Evolutionary conservation across 2,797 vertebrate genomes (phyloP), one percentile per base, ranked within the genome.

Genomic region (Catharus ustulatus): DNA sequence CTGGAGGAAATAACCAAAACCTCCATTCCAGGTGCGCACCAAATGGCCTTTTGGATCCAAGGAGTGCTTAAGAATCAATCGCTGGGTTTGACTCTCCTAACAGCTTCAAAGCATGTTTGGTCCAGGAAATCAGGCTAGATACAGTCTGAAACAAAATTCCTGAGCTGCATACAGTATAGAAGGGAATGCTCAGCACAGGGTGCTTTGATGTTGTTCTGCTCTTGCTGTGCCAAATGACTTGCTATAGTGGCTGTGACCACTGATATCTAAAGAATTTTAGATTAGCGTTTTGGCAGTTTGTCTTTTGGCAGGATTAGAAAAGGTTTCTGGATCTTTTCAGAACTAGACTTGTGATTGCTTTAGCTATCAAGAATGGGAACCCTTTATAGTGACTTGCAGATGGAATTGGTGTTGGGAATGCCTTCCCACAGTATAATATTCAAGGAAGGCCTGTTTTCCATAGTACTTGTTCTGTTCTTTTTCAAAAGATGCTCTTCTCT

Each of bases 191-290:
- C 69, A 68, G 54, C 79, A 29, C 66, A 51, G 77, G 17, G 48
- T 75, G 15, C 88, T 93, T 95, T 77, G 43, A 84, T 90, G 80
- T 94, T 88, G 34, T 76, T 91, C 62, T 91, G 46, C 32, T 75
- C 38, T 80, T 81, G 49, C 57, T 68, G 14, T 86, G 86, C 90
- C 80, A 78, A 62, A 81, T 93, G 62, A 62, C 62, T 93, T 88
- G 58, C 83, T 94, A 1, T 72, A 66, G 83, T 84, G 62, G 30
- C 80, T 92, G 69, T 75, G 83, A 90, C 73, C 58, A 55, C 87
- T 86, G 77, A 75, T 95, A 95, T 15, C 83, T 81, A 46, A 95
- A 84, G 93, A 93, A 81, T 95, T 91, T 88, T 64, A 88, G 83
- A 72, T 85, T 62, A 78, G 46, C 9, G 15, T 86, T 88, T 90